Conservation (phyloP, 2,888 invertebrate genomes). For the Choreutis nemorana region DNA sequence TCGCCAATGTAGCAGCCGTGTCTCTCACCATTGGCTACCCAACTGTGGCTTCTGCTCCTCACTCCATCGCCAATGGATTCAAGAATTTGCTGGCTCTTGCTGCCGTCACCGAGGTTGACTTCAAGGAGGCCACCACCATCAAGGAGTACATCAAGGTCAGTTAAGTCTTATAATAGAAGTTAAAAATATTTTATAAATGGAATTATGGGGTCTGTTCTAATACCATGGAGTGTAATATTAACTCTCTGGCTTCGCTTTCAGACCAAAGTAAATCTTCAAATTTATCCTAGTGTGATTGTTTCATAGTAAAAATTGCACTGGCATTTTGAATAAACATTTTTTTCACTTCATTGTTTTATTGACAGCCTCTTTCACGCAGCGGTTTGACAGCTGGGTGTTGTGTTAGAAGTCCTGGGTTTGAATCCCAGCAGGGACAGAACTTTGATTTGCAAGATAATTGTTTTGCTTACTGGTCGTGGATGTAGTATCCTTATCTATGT, state of each 20-base stretch:
- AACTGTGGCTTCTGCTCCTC: conserved; percentile 95
- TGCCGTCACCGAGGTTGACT: conserved; percentile 94
- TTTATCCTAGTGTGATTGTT: conserved; percentile 30
- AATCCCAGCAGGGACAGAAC: too few relatives aligned
- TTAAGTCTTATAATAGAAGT: conserved; percentile 1
- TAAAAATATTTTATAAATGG: not conserved
- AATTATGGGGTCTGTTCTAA: conserved; percentile 21
- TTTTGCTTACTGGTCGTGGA: too few relatives aligned
- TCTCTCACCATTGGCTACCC: conserved; percentile 96
- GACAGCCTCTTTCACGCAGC: too few relatives aligned
- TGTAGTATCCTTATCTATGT: too few relatives aligned
- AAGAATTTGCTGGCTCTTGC: conserved; percentile 97
- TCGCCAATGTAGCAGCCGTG: conserved; percentile 92
- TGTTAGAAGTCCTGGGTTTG: too few relatives aligned
- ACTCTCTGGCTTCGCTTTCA: conserved; percentile 26
- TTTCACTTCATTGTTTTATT: conserved; percentile 1
- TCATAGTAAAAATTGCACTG: conserved; percentile 20
- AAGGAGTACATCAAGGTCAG: conserved; percentile 88
- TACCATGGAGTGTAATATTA: conserved; percentile 17
- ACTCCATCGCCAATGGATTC: conserved; percentile 97
- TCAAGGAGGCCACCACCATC: conserved; percentile 92
- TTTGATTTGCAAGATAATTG: too few relatives aligned
- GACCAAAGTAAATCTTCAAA: conserved; percentile 25
- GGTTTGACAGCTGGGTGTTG: too few relatives aligned
- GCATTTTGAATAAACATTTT: conserved; percentile 25